Evolutionary conservation across 2,113 vertebrate species (phyloP).

Genomic region (Gambusia affinis): DNA sequence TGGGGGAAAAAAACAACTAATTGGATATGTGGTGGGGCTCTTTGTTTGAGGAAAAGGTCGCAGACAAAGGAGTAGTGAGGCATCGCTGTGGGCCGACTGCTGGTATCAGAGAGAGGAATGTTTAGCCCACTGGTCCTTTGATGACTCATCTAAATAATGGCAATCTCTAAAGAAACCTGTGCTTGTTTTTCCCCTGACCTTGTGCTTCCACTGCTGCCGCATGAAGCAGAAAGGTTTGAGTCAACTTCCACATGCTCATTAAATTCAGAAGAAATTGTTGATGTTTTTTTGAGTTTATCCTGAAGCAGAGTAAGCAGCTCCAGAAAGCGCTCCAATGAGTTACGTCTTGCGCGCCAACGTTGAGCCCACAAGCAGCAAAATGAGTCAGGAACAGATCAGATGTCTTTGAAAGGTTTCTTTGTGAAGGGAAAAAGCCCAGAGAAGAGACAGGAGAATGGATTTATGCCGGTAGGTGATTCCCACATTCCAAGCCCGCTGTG

Average conservation of each 20-base stretch:
- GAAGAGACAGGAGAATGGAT: too few species aligned
- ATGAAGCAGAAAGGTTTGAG: background rate
- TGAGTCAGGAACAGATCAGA: too few species aligned
- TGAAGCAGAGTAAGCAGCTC: background rate
- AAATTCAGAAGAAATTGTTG: background rate
- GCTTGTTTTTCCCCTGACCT: background rate
- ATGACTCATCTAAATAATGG: conserved; percentile 33
- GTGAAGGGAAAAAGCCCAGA: too few species aligned
- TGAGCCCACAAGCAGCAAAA: too few species aligned
- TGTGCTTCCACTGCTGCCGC: background rate
- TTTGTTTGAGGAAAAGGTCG: conserved; percentile 53
- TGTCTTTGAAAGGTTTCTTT: too few species aligned
- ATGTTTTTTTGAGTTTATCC: background rate
- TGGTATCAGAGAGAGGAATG: conserved; percentile 33
- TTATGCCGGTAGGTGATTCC: too few species aligned
- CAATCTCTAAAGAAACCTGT: background rate
- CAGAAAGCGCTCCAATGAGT: background rate
- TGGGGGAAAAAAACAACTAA: background rate
- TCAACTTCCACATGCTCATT: background rate
- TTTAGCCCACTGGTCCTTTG: conserved; percentile 32
- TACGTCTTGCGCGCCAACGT: too few species aligned
- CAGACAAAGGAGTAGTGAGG: conserved; percentile 1
- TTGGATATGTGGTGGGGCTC: conserved; percentile 10
- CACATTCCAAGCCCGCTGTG: too few species aligned
- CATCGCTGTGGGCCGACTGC: background rate